Evolutionary conservation across 2,113 vertebrate species (phyloP).

Genomic region (Peromyscus californicus): DNA sequence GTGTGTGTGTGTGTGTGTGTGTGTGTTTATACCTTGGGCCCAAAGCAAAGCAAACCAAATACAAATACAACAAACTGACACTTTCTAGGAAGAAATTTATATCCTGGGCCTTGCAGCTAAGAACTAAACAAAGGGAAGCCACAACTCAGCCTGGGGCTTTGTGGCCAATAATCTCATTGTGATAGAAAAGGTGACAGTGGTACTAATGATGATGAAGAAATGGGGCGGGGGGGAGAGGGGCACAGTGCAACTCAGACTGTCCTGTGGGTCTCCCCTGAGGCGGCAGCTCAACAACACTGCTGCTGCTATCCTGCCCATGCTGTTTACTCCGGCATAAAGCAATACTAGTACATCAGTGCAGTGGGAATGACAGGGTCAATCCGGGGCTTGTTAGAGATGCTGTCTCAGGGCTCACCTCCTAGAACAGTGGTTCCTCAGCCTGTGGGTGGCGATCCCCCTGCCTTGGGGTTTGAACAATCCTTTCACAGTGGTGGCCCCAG

Average conservation of each 20-base stretch:
- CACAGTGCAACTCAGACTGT: not conserved
- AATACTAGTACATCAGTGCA: not conserved
- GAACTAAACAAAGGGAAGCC: not conserved
- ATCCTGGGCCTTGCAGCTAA: not conserved
- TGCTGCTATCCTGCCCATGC: not conserved
- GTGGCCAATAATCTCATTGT: not conserved
- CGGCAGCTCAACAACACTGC: not conserved
- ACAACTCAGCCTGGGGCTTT: not conserved
- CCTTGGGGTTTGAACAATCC: not conserved
- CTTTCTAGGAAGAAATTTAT: not conserved
- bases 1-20: not conserved
- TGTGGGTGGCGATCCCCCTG: too few species aligned
- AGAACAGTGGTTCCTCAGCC: not conserved
- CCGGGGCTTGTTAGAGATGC: not conserved
- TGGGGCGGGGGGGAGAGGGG: not conserved
- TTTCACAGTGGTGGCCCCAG: not conserved
- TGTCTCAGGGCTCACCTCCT: not conserved
- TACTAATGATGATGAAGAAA: slow-evolving; percentile 12
- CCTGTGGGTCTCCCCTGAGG: not conserved
- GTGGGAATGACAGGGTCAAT: not conserved
- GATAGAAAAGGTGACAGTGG: not conserved
- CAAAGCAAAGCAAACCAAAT: slow-evolving; percentile 14
- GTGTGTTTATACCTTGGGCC: not conserved
- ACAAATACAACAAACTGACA: not conserved
- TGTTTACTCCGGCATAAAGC: not conserved